These are phyloP conservation scores for Pristionchus maxplancki DNA, from an alignment of 2,888 invertebrate genomes.

Conservation along the genomic window DNA sequence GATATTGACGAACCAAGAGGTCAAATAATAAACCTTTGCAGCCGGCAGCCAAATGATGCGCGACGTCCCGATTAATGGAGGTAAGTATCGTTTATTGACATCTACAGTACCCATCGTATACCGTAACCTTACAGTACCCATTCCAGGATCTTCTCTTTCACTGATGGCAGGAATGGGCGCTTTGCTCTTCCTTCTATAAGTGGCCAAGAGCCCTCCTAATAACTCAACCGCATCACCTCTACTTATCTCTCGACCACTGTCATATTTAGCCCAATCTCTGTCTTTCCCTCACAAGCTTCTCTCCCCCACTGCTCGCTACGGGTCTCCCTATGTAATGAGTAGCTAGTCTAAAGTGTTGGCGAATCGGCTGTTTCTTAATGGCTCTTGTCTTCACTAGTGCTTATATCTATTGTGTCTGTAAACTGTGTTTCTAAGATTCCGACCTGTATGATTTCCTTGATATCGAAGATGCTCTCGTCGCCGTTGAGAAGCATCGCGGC, in stretches of 20 bases:
- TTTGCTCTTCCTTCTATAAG: not conserved
- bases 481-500: conserved; percentile 17
- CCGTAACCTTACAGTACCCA: not conserved
- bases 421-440: not conserved
- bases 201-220: not conserved
- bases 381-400: too few species aligned
- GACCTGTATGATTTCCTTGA: conserved; percentile 31
- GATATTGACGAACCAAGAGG: not conserved
- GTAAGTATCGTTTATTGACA: not conserved
- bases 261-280: not conserved
- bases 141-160: not conserved
- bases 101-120: not conserved
- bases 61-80: conserved; percentile 1
- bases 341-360: not conserved
- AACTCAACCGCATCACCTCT: conserved; percentile 38
- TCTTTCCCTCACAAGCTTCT: conserved; percentile 14
- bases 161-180: not conserved
- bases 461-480: conserved; percentile 32
- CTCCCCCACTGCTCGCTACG: conserved; percentile 19
- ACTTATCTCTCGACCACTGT: not conserved
- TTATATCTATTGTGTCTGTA: conserved; percentile 5
- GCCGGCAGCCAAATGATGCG: conserved; percentile 40
- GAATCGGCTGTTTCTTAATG: too few species aligned
- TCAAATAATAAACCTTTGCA: not conserved
- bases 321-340: conserved; percentile 28